Evolutionary conservation across 1,140 invertebrate genomes (phyloP).

Genomic region (Aphaenogaster ashmeadi): DNA sequence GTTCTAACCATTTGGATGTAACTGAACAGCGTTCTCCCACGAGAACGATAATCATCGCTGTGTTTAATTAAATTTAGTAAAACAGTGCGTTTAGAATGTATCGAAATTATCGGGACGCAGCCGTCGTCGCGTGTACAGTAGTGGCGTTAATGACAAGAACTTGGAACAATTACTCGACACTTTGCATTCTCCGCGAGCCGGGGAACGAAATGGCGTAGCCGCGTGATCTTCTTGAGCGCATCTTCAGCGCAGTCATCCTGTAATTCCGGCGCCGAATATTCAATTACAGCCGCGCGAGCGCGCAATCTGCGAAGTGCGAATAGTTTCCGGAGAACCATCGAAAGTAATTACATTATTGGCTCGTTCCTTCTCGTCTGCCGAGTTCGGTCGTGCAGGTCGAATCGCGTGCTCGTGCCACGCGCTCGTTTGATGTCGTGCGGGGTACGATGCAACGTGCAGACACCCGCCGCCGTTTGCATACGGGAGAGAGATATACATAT

Average conservation of each 20-base stretch:
- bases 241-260: constrained; percentile 53
- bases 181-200: constrained; percentile 43
- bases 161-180: constrained; percentile 58
- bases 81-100: constrained; percentile 34
- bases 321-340: constrained; percentile 80
- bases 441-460: constrained; percentile 57
- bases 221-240: constrained; percentile 52
- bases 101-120: constrained; percentile 53
- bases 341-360: constrained; percentile 83
- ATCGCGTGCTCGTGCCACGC: constrained; percentile 66
- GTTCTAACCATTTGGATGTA: constrained; percentile 7
- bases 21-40: not conserved
- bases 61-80: constrained; percentile 61
- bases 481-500: not conserved
- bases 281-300: constrained; percentile 75
- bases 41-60: constrained; percentile 26
- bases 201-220: constrained; percentile 45
- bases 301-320: constrained; percentile 80
- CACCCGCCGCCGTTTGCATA: constrained; percentile 53
- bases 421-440: constrained; percentile 65
- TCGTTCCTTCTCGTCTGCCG: constrained; percentile 56
- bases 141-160: constrained; percentile 58
- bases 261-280: constrained; percentile 78
- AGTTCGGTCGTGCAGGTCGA: constrained; percentile 50
- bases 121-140: constrained; percentile 17